Conservation (phyloP, 2,113 vertebrate species). For the Bos javanicus region DNA sequence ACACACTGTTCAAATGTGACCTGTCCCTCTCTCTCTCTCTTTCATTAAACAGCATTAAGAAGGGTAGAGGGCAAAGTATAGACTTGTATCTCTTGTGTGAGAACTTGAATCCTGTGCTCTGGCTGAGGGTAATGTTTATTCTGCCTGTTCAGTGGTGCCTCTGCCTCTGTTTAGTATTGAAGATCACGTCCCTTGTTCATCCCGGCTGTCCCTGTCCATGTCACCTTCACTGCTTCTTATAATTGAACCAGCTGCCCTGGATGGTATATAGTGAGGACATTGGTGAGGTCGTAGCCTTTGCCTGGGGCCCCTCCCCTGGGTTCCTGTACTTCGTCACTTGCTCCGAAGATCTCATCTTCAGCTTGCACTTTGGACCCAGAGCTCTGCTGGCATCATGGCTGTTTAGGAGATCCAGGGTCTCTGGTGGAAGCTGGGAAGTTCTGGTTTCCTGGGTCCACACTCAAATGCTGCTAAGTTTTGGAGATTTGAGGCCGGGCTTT, state of each 20-base stretch:
- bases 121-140: background rate
- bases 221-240: background rate
- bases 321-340: background rate
- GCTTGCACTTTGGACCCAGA: background rate
- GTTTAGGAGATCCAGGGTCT: background rate
- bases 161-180: background rate
- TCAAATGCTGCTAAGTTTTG: background rate
- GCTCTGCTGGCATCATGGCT: background rate
- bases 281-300: background rate
- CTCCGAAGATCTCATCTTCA: background rate
- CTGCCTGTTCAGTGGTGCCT: background rate
- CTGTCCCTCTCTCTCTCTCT: background rate
- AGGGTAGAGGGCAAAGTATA: background rate
- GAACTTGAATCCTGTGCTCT: background rate
- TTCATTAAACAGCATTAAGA: background rate
- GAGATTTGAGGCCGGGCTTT: background rate
- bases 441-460: background rate
- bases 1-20: background rate
- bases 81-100: background rate
- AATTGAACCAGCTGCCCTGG: background rate
- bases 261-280: background rate
- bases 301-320: background rate
- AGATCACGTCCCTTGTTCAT: background rate
- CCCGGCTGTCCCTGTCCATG: background rate
- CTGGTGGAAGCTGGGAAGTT: background rate